Percentiles rank a stretch among this genome's conserved stretches.
Evolutionary conservation across 2,113 vertebrate species (phyloP).

Genomic region (Pterophyllum scalare): DNA sequence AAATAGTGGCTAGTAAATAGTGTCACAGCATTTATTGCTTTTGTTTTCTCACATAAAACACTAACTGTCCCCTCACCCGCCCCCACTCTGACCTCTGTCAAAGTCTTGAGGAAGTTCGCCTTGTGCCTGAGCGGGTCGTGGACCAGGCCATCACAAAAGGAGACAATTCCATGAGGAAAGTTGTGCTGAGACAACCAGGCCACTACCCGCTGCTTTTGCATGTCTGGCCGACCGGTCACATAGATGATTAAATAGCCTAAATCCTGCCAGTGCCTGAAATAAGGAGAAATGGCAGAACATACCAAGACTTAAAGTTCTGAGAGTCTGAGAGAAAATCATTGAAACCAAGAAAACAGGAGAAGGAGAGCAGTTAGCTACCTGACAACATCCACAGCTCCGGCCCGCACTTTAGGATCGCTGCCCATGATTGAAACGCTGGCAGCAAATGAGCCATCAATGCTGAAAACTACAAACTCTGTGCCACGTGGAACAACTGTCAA

Average conservation of each 20-base stretch:
- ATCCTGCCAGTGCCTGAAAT: conserved; percentile 96
- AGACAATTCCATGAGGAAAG: conserved; percentile 97
- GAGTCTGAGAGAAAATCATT: background rate
- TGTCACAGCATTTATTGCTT: background rate
- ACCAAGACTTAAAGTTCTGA: background rate
- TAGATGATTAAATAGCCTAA: conserved; percentile 99
- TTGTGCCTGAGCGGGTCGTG: conserved; percentile 98
- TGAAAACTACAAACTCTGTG: conserved; percentile 98
- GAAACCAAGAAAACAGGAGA: background rate
- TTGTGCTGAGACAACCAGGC: conserved; percentile 99
- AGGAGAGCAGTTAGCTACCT: conserved; percentile 79
- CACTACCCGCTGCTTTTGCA: conserved; percentile 99
- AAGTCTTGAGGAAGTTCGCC: conserved; percentile 94
- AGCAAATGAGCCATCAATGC: conserved; percentile 97
- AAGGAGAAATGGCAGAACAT: background rate
- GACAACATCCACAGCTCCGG: conserved; percentile 96
- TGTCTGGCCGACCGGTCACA: conserved; percentile 96
- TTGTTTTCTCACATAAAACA: background rate
- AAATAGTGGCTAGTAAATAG: background rate
- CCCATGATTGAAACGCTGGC: conserved; percentile 99
- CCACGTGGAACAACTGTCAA: conserved; percentile 92
- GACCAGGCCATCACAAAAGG: conserved; percentile 96
- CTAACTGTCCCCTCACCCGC: background rate
- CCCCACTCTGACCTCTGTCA: conserved; percentile 84
- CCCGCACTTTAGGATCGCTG: conserved; percentile 97